Evolutionary conservation across 1,140 invertebrate species (phyloP), one percentile per base, ranked within the genome.

Genomic region (Drosophila subpulchrella): DNA sequence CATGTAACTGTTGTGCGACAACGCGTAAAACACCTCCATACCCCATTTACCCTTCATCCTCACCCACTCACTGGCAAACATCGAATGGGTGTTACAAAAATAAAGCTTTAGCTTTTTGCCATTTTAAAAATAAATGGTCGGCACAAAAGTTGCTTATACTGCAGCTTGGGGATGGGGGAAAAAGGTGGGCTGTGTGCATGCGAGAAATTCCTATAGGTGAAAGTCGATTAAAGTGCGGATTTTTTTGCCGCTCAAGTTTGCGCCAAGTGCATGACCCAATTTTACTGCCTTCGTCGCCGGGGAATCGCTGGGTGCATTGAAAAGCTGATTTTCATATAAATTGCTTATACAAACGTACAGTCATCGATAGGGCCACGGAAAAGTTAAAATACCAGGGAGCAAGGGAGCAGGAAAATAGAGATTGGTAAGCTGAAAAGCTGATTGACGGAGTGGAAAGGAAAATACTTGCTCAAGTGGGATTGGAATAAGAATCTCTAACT

Each of bases 281-380:
- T 75, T 58, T 38, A 41, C 17, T 68, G 36, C 67, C 63, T 30
- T n/a, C 60, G 11, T 46, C 66, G 66, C 58, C n/a, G 10, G 58
- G 30, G 58, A 15, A 34, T 66, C 41, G 62, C 63, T 48, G 34
- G n/a, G 20, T n/a, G 36, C 65, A 70, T 36, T 75, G 50, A 55
- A 54, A 66, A 75, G 73, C 72, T 75, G 73, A 75, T 75, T 75
- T 75, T 75, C 72, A 75, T 75, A 75, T 75, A 75, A 75, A 75
- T 75, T 66, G 73, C 72, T 50, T 53, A 66, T 75, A 75, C 53
- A 75, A 42, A 55, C 46, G 70, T 75, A 56, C 53, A 74, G 57
- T 24, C 50, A 62, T 74, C 57, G 57, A 74, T 42, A 61, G 34
- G 34, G 53, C n/a, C 42, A 36, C 10, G 20, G 12, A 42, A 24